Evolutionary conservation across 1,140 invertebrate genomes (phyloP).

Genomic region (Drosophila biarmipes): DNA sequence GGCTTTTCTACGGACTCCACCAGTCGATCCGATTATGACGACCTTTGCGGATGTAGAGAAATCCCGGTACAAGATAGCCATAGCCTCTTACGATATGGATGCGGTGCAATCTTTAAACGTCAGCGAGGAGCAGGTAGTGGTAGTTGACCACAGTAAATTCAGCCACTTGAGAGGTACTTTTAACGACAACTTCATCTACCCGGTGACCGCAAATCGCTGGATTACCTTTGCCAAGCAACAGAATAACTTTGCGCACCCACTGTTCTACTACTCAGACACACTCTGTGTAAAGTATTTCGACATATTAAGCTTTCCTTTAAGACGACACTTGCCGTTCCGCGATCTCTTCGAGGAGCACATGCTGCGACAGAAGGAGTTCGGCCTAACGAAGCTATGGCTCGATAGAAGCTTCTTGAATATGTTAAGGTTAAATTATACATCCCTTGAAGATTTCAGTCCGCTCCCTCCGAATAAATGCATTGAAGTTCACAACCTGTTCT

Average conservation of each 20-base stretch:
- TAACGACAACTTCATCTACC: background rate
- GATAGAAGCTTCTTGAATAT: slow-evolving; percentile 50
- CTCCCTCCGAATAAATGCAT: background rate
- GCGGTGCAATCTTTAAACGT: background rate
- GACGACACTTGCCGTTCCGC: slow-evolving; percentile 49
- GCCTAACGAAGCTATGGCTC: slow-evolving; percentile 44
- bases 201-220: background rate
- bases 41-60: slow-evolving; percentile 23
- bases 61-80: slow-evolving; percentile 33
- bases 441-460: slow-evolving; percentile 29
- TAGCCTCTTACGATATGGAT: background rate
- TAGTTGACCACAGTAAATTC: slow-evolving; percentile 18
- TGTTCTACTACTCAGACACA: slow-evolving; percentile 53
- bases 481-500: slow-evolving; percentile 30
- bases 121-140: background rate
- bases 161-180: background rate
- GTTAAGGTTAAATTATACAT: slow-evolving; percentile 11
- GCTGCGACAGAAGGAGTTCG: slow-evolving; percentile 41
- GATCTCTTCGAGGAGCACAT: slow-evolving; percentile 56
- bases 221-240: background rate
- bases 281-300: slow-evolving; percentile 38
- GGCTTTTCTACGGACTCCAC: slow-evolving; percentile 49
- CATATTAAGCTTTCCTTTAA: slow-evolving; percentile 27
- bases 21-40: slow-evolving; percentile 9
- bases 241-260: slow-evolving; percentile 11